phyloP scores from a whole-genome alignment of 2,888 invertebrate species.

The Cataglyphis rosenhaueri region DNA sequence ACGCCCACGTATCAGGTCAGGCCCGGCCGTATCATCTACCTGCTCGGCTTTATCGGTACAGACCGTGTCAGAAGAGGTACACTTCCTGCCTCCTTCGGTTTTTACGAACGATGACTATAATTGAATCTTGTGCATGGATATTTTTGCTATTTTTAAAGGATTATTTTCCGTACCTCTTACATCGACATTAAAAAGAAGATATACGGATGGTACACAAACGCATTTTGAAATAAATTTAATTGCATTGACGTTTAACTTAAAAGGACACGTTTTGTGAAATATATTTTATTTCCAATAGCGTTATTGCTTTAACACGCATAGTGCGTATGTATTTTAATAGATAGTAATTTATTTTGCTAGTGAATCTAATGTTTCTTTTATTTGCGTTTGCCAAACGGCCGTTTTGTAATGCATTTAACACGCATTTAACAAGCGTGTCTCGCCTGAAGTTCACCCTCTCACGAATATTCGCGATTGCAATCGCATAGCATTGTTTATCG shows the following conservation, averaged over 20 bases:
- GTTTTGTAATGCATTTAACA: background rate
- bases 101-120: conserved; percentile 3
- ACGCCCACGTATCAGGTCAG: conserved; percentile 51
- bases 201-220: background rate
- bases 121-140: background rate
- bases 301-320: background rate
- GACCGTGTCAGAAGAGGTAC: conserved; percentile 17
- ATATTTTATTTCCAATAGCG: background rate
- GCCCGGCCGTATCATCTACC: conserved; percentile 55
- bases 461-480: conserved; percentile 11
- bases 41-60: conserved; percentile 56
- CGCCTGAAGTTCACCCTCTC: background rate
- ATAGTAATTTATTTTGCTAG: background rate
- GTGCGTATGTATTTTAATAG: background rate
- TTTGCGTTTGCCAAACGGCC: conserved; percentile 5
- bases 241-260: background rate
- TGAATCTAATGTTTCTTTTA: background rate
- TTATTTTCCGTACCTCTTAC: background rate
- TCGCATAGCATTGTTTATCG: conserved; percentile 2
- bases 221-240: background rate
- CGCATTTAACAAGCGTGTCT: conserved; percentile 1
- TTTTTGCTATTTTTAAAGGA: background rate
- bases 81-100: conserved; percentile 5
- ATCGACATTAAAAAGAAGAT: background rate
- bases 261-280: background rate